Evolutionary conservation across 2,113 vertebrate genomes (phyloP), one percentile per base, ranked within the genome.

Genomic region (Isichthys henryi): DNA sequence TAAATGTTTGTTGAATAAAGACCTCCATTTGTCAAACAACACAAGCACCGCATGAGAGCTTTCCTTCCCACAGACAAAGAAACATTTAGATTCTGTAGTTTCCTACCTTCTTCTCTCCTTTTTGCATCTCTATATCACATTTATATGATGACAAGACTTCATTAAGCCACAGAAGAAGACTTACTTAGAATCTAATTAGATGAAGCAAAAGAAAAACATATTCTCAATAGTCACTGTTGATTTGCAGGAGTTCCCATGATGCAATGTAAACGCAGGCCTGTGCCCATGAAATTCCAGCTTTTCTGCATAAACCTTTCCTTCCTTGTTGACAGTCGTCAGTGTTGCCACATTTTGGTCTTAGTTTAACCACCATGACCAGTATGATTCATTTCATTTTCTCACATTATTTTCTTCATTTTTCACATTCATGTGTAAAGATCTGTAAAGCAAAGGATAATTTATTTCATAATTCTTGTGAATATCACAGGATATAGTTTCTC

Each of bases 161-260:
- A 94, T 94, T 93, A 93, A 91, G 53, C 87, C 85, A 27, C 89
- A 89, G 88, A 92, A 91, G 93, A 92, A 92, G 91, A 91, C 91
- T 91, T 92, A 74, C 93, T 93, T 88, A 88, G 90, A 87, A 85
- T 88, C 90, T 92, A 93, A 95, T 94, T 95, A 94, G 90, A 86
- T 23, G 56, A 93, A 88, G 86, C 88, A 90, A 87, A 90, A 83
- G 89, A 91, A 91, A 86, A 90, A 91, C 45, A 84, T 5, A 21
- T 45, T 84, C 77, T 45, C 17, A 48, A 5, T 21, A 46, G 15
- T 21, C 82, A 21, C 0, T 84, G 82, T 84, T 23, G 21, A 23
- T 46, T 84, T 84, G 90, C 86, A 87, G 80, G 89, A 91, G 90
- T n/a, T 84, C 43, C 82, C 45, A 84, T 77, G 70, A 15, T 39